Base-by-base conservation (phyloP, 2,888 invertebrate species). In the Drosophila quinaria region DNA sequence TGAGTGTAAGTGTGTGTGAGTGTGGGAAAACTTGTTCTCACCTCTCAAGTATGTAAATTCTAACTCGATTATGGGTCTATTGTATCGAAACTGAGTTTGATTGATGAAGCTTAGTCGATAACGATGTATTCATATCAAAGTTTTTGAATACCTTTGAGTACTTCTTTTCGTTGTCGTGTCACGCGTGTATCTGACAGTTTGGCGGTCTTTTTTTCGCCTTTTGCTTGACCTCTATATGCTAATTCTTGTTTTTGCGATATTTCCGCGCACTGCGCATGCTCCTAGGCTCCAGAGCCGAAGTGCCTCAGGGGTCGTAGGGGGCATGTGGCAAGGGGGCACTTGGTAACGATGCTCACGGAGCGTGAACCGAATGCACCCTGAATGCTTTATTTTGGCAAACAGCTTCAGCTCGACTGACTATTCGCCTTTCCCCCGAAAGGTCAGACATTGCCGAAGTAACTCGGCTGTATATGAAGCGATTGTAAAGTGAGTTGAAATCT, bases 1-100 rank as follows among this genome's bases (percentile, higher is more conserved):
- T 10, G 35, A 4, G 9, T 19, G 29, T 19, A 1, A 19, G 29
- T 9, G 31, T 4, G 5, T 19, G 46, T 13, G 35, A 54, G 50
- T 55, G 42, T 55, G 46, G 56, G 19, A 65, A 78, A 81, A 86
- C 80, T 67, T 58, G 80, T 82, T 80, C 75, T 51, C 41, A 22
- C 4, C 41, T 4, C n/a, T 35, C 25, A 35, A 15, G 35, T 70
- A 70, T 67, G 49, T 19, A 35, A 50, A 59, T 55, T 39, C 44
- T 51, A n/a, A 3, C 15, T 44, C 33, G 44, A 59, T 74, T 60
- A 55, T 37, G 39, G 13, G 11, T 3, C 51, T 31, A 54, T 76
- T 37, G 42, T 66, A 35, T 25, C 17, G 17, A 17, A 41, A 35
- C 44, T 56, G 13, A 22, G 11, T 41, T 42, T 70, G 70, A 61